Conservation (phyloP, 2,113 vertebrate genomes). For the Petrocephalus microphthalmus region DNA sequence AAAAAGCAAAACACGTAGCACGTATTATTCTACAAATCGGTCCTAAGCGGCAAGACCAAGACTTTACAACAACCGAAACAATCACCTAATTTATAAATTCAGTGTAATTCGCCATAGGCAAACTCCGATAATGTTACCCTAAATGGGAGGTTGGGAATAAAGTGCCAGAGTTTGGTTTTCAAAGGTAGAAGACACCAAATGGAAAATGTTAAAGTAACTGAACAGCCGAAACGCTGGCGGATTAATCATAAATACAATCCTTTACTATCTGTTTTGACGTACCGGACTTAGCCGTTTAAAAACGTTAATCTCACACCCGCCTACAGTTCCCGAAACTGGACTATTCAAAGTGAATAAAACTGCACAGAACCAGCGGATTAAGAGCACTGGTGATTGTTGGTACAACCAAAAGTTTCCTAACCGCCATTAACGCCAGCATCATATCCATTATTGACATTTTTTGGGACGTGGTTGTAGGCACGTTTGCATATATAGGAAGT, state of each 20-base stretch:
- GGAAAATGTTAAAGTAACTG: background rate
- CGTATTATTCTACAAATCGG: slow-evolving; percentile 16
- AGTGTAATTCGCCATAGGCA: background rate
- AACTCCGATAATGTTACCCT: slow-evolving; percentile 2
- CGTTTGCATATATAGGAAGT: background rate
- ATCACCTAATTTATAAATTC: background rate
- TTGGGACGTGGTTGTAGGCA: background rate
- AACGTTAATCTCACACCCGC: background rate
- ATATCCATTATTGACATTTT: background rate
- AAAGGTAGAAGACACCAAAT: slow-evolving; percentile 11
- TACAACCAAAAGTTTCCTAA: background rate
- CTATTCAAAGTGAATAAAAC: background rate
- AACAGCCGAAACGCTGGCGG: background rate
- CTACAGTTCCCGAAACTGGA: background rate
- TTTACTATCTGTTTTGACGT: background rate
- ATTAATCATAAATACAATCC: background rate
- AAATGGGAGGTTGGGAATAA: slow-evolving; percentile 40
- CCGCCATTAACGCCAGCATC: background rate
- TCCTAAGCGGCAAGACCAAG: background rate
- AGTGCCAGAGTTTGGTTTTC: slow-evolving; percentile 46
- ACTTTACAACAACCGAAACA: slow-evolving; percentile 1
- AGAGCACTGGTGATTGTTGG: slow-evolving; percentile 1
- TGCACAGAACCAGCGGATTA: background rate
- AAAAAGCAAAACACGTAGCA: slow-evolving; percentile 9
- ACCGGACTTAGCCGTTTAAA: background rate